Percentiles rank a stretch among this genome's conserved stretches.
phyloP scores from a whole-genome alignment of 2,113 vertebrate genomes.

The Siphamia tubifer region DNA sequence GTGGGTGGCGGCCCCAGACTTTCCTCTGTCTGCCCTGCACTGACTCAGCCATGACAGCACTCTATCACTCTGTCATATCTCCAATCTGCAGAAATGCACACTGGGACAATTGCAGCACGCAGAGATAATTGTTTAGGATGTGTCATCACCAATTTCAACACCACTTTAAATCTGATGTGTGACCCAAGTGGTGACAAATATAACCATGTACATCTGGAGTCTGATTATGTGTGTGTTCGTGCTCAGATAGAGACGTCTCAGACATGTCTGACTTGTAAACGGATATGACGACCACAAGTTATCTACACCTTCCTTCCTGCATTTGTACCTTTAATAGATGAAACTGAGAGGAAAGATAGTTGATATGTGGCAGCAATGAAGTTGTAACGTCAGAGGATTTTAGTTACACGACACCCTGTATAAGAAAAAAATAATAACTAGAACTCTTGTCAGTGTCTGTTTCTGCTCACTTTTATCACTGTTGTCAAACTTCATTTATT shows the following conservation, averaged over 20 bases:
- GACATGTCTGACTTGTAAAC: constrained; percentile 10
- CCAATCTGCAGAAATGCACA: not conserved
- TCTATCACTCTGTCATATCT: not conserved
- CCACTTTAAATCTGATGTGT: not conserved
- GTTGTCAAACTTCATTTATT: too few species aligned
- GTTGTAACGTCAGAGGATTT: not conserved
- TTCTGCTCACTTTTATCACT: not conserved
- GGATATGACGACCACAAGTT: not conserved
- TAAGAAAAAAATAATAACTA: not conserved
- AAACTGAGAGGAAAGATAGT: not conserved
- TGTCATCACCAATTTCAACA: not conserved
- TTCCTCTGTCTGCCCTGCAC: not conserved
- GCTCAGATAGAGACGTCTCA: constrained; percentile 1
- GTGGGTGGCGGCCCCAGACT: not conserved
- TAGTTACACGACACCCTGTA: not conserved
- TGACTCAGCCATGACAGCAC: constrained; percentile 40
- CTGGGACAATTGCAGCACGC: not conserved
- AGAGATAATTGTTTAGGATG: not conserved
- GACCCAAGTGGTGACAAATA: not conserved
- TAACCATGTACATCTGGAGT: constrained; percentile 23
- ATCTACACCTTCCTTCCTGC: not conserved
- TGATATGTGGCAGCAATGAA: not conserved
- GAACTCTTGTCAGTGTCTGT: not conserved
- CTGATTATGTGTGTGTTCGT: not conserved
- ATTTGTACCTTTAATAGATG: not conserved